Percentiles rank a stretch among this genome's conserved stretches.
Conservation (phyloP, 2,888 invertebrate genomes). For the Cybosia mesomella region DNA sequence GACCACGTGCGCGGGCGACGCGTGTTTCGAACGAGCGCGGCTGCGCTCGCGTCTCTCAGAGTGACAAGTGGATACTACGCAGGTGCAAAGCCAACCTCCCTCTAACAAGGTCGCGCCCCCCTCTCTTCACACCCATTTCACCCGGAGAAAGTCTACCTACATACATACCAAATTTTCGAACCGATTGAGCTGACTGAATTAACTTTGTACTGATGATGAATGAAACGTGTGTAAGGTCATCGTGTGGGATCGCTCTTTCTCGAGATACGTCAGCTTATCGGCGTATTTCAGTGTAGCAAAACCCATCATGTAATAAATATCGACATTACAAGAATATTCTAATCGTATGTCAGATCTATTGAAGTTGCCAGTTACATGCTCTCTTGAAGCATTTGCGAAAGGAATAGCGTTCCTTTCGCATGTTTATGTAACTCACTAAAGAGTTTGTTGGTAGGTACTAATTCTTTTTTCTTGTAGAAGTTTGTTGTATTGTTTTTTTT, state of each 20-base stretch:
- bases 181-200: slow-evolving; percentile 78
- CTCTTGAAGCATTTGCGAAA: slow-evolving; percentile 1
- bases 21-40: slow-evolving; percentile 67
- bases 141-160: slow-evolving; percentile 86
- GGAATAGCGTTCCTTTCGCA: neutral
- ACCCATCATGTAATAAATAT: slow-evolving; percentile 16
- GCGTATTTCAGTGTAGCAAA: slow-evolving; percentile 22
- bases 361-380: neutral
- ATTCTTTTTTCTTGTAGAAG: neutral
- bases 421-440: neutral
- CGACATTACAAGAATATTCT: neutral
- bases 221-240: slow-evolving; percentile 64
- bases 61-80: slow-evolving; percentile 82
- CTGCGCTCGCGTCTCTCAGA: slow-evolving; percentile 79
- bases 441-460: too few relatives aligned
- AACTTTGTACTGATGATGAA: slow-evolving; percentile 68
- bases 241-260: slow-evolving; percentile 51
- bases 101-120: slow-evolving; percentile 85
- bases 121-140: slow-evolving; percentile 79
- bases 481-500: neutral
- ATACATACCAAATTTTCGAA: slow-evolving; percentile 86
- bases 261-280: slow-evolving; percentile 30
- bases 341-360: neutral
- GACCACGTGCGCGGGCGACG: slow-evolving; percentile 71
- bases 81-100: slow-evolving; percentile 82